Conservation (phyloP, 1,140 invertebrate genomes). For the Conus betulinus region DNA sequence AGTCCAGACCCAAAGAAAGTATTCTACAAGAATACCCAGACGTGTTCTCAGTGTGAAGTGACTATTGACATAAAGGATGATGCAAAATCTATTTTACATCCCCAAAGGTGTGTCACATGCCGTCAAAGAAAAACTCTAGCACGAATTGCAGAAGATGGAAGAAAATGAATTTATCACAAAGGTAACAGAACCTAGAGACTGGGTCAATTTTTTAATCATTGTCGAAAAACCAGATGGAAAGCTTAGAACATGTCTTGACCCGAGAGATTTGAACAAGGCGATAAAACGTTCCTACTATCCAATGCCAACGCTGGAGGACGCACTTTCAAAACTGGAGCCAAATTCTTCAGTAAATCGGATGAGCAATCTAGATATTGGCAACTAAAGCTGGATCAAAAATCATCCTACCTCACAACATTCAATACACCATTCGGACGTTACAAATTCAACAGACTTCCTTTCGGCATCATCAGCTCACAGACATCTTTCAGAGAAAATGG, state of each 20-base stretch:
- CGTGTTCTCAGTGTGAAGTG: conserved; percentile 33
- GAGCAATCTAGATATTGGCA: conserved; percentile 63
- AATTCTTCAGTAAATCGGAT: conserved; percentile 49
- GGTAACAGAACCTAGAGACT: conserved; percentile 50
- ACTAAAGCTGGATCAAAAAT: no score
- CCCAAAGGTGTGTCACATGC: conserved; percentile 32
- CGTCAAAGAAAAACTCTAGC: conserved; percentile 44
- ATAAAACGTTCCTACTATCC: conserved; percentile 74
- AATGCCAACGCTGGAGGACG: no score
- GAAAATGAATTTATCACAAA: conserved; percentile 44
- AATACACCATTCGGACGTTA: no score
- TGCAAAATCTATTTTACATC: conserved; percentile 38
- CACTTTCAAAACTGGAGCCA: no score
- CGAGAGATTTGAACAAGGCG: conserved; percentile 74
- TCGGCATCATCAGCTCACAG: conserved; percentile 60
- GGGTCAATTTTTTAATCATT: conserved; percentile 51
- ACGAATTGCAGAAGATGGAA: conserved; percentile 49
- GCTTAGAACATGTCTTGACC: conserved; percentile 78
- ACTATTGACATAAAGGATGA: conserved; percentile 37
- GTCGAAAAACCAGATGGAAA: conserved; percentile 55
- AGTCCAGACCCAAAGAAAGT: conserved; percentile 16
- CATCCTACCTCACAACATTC: no score
- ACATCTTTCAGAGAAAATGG: conserved; percentile 67
- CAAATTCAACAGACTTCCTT: no score
- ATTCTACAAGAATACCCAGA: conserved; percentile 40